Percentiles rank a stretch among this genome's conserved stretches.
These are phyloP conservation scores for Muschampia staudingeri DNA, from an alignment of 2,888 invertebrate genomes.

Conservation along the genomic window DNA sequence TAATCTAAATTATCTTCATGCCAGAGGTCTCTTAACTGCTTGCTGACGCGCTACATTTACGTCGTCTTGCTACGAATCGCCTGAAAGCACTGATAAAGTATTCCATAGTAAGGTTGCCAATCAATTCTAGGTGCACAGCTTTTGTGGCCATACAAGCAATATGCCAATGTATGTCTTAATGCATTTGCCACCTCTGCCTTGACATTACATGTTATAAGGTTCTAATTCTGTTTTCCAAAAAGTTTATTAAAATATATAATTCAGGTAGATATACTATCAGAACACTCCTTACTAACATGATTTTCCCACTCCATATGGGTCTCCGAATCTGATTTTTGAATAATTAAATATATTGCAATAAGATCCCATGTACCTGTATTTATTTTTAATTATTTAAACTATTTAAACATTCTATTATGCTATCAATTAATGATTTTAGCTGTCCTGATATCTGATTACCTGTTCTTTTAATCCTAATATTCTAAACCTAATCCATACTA, in stretches of 20 bases:
- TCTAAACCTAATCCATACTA: no score
- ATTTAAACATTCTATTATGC: no score
- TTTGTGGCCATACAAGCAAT: background rate
- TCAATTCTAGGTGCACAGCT: no score
- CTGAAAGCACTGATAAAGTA: background rate
- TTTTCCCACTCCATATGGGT: slow-evolving; percentile 40
- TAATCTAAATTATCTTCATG: background rate
- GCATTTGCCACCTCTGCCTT: background rate
- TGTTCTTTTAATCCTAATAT: no score
- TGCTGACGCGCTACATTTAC: background rate
- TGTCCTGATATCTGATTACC: no score
- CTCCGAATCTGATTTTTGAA: slow-evolving; percentile 56
- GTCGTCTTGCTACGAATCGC: background rate
- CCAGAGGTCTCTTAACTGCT: background rate
- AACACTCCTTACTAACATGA: slow-evolving; percentile 41
- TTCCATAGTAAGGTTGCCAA: background rate
- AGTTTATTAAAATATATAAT: slow-evolving; percentile 37
- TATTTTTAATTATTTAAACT: no score
- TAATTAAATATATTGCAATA: slow-evolving; percentile 46
- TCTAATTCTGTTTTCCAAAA: slow-evolving; percentile 50
- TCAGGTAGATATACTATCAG: slow-evolving; percentile 42
- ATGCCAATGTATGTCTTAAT: background rate
- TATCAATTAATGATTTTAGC: no score
- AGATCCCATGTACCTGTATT: slow-evolving; percentile 43
- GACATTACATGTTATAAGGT: slow-evolving; percentile 30